Evolutionary conservation across 2,113 vertebrate species (phyloP).

Genomic region (Bostrychus sinensis): DNA sequence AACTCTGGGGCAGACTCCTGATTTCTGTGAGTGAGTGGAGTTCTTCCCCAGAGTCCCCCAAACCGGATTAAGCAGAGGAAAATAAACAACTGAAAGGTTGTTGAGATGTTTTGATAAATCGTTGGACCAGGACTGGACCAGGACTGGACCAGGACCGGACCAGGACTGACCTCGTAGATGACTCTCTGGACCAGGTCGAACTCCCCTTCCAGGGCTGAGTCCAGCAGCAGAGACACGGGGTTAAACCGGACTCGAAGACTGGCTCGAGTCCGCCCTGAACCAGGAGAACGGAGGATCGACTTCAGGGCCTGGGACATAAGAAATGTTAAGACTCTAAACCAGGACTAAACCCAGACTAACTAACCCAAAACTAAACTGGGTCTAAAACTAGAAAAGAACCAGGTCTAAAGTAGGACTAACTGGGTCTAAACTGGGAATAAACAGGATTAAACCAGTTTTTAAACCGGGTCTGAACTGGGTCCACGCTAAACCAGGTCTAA

Average conservation of each 20-base stretch:
- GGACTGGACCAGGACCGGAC: background rate
- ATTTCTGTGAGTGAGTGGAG: too few relatives aligned
- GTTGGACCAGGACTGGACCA: background rate
- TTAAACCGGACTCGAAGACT: slow-evolving; percentile 91
- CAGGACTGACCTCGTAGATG: slow-evolving; percentile 87
- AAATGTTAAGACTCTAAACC: background rate
- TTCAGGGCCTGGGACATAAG: slow-evolving; percentile 83
- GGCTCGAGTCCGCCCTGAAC: slow-evolving; percentile 83
- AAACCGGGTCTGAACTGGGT: background rate
- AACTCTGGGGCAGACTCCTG: too few relatives aligned
- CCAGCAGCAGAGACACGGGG: slow-evolving; percentile 90
- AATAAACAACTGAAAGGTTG: too few relatives aligned
- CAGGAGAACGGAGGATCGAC: slow-evolving; percentile 87
- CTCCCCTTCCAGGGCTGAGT: slow-evolving; percentile 95
- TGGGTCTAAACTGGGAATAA: background rate
- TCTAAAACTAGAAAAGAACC: background rate
- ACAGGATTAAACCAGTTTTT: background rate
- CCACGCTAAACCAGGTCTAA: background rate
- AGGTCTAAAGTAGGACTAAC: background rate
- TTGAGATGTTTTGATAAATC: too few relatives aligned
- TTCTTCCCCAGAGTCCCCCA: too few relatives aligned
- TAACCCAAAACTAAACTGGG: background rate
- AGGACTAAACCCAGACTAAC: background rate
- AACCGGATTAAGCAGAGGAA: too few relatives aligned
- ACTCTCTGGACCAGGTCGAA: slow-evolving; percentile 96